These are phyloP conservation scores for Proisotoma minuta DNA, from an alignment of 2,888 invertebrate genomes.

Conservation along the genomic window DNA sequence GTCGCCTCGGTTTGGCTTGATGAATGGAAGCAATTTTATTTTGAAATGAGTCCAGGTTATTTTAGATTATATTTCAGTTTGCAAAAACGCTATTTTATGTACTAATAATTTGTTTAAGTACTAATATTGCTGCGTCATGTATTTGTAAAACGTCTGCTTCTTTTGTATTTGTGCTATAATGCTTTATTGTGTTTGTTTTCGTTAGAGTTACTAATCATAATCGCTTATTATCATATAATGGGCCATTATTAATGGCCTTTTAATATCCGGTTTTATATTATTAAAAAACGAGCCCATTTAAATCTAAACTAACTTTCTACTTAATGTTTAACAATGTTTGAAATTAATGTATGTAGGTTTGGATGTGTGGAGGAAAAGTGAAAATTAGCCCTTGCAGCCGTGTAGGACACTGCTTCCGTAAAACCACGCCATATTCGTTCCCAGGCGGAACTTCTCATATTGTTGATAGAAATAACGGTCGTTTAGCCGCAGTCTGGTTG, in stretches of 20 bases:
- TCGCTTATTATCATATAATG: too few relatives aligned
- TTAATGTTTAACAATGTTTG: neutral
- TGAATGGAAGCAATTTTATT: slow-evolving; percentile 99
- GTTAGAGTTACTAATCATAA: too few relatives aligned
- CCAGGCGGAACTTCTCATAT: slow-evolving; percentile 95
- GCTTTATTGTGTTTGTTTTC: too few relatives aligned
- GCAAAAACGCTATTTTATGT: neutral
- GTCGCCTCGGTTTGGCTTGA: slow-evolving; percentile 99
- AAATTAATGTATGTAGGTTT: slow-evolving; percentile 62
- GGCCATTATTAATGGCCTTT: too few relatives aligned
- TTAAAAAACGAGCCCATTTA: too few relatives aligned
- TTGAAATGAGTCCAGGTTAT: slow-evolving; percentile 95
- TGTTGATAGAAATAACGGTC: slow-evolving; percentile 94
- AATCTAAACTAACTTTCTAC: neutral
- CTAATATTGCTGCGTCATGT: too few relatives aligned
- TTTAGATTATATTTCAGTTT: slow-evolving; percentile 15
- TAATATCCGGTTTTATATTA: too few relatives aligned
- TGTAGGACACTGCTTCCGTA: slow-evolving; percentile 95
- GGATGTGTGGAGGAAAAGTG: slow-evolving; percentile 95
- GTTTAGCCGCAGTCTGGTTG: slow-evolving; percentile 81
- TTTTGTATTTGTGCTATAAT: too few relatives aligned
- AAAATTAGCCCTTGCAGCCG: slow-evolving; percentile 92
- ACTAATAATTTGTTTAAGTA: neutral
- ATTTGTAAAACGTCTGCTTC: too few relatives aligned
- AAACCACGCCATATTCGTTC: slow-evolving; percentile 96